A percentile compares a stretch with the other conserved stretches of the same genome.
Conservation (phyloP, 2,113 vertebrate species). For the Pleuronectes platessa region DNA sequence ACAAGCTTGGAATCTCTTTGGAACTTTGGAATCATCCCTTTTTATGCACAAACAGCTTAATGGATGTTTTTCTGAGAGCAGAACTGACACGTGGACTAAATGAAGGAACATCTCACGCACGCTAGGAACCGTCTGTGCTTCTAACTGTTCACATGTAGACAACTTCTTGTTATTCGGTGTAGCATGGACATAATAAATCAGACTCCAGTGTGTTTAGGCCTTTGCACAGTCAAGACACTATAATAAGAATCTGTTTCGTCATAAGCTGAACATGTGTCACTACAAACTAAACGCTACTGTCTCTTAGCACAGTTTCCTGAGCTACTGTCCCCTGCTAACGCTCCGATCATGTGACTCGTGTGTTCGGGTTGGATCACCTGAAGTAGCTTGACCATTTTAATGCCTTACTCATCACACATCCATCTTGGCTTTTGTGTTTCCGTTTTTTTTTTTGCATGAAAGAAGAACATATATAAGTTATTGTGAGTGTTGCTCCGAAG, state of each 20-base stretch:
- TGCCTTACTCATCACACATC: constrained; percentile 76
- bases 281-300: constrained; percentile 32
- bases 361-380: constrained; percentile 55
- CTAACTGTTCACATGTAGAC: constrained; percentile 45
- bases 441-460: constrained; percentile 75
- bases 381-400: constrained; percentile 74
- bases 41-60: constrained; percentile 50
- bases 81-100: constrained; percentile 36
- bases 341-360: constrained; percentile 55
- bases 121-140: constrained; percentile 37
- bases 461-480: constrained; percentile 67
- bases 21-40: constrained; percentile 5
- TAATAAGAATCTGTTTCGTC: constrained; percentile 18
- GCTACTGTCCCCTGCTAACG: constrained; percentile 40
- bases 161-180: constrained; percentile 50
- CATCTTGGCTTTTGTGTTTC: constrained; percentile 65
- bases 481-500: constrained; percentile 58
- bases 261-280: constrained; percentile 13
- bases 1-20: constrained; percentile 22
- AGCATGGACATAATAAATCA: constrained; percentile 58
- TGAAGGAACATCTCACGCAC: constrained; percentile 20
- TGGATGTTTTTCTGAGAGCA: constrained; percentile 11
- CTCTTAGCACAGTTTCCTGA: constrained; percentile 10
- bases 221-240: constrained; percentile 35
- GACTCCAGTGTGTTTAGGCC: constrained; percentile 33